Base-by-base conservation (phyloP, 2,888 invertebrate species). In the Scaptomyza polygonia region DNA sequence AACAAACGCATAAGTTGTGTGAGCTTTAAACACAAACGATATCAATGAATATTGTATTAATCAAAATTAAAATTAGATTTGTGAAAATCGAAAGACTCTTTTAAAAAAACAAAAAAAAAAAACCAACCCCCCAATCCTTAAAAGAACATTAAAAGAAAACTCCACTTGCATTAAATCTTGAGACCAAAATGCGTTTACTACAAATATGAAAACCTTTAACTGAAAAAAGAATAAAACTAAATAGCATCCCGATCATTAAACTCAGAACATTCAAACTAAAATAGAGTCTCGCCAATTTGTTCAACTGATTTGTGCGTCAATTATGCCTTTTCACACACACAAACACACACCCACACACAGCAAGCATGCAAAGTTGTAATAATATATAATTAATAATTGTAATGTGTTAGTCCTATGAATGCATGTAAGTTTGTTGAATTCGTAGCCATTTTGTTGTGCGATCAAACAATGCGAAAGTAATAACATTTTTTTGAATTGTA, bases 401-500 rank as follows among this genome's bases (percentile, higher is more conserved):
- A 53, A 64, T 81, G 75, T 66, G 40, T 62, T 74, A 67, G 69
- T 40, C 53, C 57, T 64, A 52, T 62, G 29, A 64, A 67, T 59
- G 59, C 34, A 55, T 53, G 21, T 42, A 61, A 79, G 58, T 86
- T 86, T 70, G 75, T 81, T 82, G 49, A 67, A 73, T 70, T 80
- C 62, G 69, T 79, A 61, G 83, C 61, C 45, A 59, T 73, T 79
- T 58, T 79, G 77, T 79, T 79, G 67, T 67, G 66, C 79, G 72
- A 73, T 67, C 32, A 64, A 62, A 67, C 67, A 40, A 54, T 54
- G 53, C 53, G 14, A 48, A 51, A 36, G 36, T 40, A 36, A 56
- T 8, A 12, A 47, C 6, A 18, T 43, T 65, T 80, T 80, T 85
- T 87, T 86, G 84, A 81, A 91, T 89, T 90, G 91, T 89, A 91